Evolutionary conservation across 2,113 vertebrate genomes (phyloP).

Genomic region (Australoheros scitulus): DNA sequence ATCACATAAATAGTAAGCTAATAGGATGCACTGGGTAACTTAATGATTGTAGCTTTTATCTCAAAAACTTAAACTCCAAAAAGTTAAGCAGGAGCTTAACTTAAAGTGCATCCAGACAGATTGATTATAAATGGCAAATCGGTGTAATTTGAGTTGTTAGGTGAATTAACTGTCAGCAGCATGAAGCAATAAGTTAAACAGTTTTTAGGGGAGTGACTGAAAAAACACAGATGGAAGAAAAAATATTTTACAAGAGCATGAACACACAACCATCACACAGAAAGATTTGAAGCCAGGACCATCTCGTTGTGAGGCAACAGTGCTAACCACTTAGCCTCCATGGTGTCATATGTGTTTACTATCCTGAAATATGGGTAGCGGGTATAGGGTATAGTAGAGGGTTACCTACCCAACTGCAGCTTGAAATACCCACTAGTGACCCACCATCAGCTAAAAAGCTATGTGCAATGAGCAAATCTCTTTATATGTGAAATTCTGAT

Average conservation of each 20-base stretch:
- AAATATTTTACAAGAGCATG: too few relatives aligned
- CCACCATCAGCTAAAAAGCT: fast-evolving
- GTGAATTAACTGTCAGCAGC: too few relatives aligned
- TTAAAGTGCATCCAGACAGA: too few relatives aligned
- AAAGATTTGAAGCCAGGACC: too few relatives aligned
- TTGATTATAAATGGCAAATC: too few relatives aligned
- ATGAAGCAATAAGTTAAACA: too few relatives aligned
- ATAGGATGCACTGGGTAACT: neutral
- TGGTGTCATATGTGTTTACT: neutral
- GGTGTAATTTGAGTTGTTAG: too few relatives aligned
- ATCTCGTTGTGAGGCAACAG: neutral
- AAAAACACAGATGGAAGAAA: too few relatives aligned
- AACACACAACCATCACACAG: too few relatives aligned
- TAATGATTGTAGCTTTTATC: neutral
- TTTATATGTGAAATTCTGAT: neutral
- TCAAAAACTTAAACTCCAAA: neutral
- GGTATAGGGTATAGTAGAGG: neutral
- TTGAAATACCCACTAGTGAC: neutral
- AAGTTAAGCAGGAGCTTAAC: too few relatives aligned
- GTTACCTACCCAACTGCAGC: neutral
- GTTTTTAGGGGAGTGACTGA: too few relatives aligned
- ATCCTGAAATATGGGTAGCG: neutral
- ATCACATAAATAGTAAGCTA: too few relatives aligned
- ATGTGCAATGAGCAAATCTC: neutral
- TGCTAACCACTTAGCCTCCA: neutral